Evolutionary conservation across 2,797 vertebrate species (phyloP).

Genomic region (Sebastes taczanowskii): DNA sequence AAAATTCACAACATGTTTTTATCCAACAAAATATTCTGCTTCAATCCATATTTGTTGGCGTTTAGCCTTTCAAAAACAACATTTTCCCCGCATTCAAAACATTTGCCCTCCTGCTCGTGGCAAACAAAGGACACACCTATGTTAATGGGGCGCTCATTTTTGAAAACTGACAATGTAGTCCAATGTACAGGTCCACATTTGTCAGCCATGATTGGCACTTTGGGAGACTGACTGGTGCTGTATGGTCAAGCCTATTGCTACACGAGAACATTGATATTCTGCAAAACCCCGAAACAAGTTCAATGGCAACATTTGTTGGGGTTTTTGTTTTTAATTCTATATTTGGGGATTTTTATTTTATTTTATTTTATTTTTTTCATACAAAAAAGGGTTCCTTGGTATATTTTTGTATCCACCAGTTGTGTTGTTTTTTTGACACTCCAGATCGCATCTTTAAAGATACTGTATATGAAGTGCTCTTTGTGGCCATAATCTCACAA

Average conservation of each 20-base stretch:
- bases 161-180: neutral
- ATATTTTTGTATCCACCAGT: neutral
- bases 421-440: neutral
- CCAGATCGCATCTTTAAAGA: constrained; percentile 4
- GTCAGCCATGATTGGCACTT: neutral
- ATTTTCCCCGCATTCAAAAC: no score
- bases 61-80: no score
- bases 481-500: constrained; percentile 31
- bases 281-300: neutral
- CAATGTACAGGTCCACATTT: neutral
- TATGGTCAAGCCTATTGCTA: neutral
- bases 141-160: neutral
- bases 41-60: no score
- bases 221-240: neutral
- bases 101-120: no score
- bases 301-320: neutral
- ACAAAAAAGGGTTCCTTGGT: neutral
- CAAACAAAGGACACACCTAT: no score
- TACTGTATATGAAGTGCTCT: constrained; percentile 11
- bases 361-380: no score
- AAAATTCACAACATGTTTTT: no score
- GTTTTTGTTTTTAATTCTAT: neutral
- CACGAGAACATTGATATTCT: neutral
- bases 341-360: no score
- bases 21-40: no score